Conservation (phyloP, 2,888 invertebrate species). For the Trichogramma evanescens region DNA sequence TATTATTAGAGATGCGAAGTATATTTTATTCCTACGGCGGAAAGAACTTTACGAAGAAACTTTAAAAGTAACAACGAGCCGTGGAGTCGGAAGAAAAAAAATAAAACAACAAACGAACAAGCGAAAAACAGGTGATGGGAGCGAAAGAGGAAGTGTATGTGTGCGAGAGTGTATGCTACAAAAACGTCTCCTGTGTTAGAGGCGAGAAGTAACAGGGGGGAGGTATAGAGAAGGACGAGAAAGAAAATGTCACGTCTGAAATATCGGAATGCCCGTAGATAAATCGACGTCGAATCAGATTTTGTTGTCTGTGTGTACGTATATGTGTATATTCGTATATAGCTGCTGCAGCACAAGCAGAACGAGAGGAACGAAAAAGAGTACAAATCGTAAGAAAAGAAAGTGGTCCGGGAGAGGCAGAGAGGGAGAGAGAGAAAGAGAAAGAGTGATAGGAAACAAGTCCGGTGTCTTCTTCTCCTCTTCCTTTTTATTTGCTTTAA, state of each 20-base stretch:
- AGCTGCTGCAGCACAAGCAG: constrained; percentile 1
- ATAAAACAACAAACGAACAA: neutral
- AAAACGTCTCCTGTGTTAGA: constrained; percentile 8
- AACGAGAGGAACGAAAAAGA: constrained; percentile 18
- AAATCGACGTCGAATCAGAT: constrained; percentile 46
- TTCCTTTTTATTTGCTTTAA: constrained; percentile 42
- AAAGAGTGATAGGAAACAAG: constrained; percentile 46
- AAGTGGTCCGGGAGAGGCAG: neutral
- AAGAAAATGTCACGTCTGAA: constrained; percentile 32
- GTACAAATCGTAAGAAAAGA: constrained; percentile 1
- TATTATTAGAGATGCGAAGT: constrained; percentile 2
- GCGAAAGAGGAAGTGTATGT: constrained; percentile 6
- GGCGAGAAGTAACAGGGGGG: constrained; percentile 10
- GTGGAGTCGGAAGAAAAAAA: neutral
- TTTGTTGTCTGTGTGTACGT: constrained; percentile 34
- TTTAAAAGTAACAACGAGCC: too few relatives aligned
- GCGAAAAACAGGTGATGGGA: constrained; percentile 13
- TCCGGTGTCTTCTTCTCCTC: constrained; percentile 42
- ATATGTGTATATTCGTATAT: constrained; percentile 4
- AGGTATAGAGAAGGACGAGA: constrained; percentile 8
- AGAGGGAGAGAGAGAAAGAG: constrained; percentile 24
- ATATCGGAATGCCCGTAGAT: constrained; percentile 39
- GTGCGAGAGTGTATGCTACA: constrained; percentile 18
- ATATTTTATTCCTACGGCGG: neutral
- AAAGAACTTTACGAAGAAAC: too few relatives aligned